phyloP scores from a whole-genome alignment of 2,888 invertebrate genomes.

The Drosophila mayaguana region DNA sequence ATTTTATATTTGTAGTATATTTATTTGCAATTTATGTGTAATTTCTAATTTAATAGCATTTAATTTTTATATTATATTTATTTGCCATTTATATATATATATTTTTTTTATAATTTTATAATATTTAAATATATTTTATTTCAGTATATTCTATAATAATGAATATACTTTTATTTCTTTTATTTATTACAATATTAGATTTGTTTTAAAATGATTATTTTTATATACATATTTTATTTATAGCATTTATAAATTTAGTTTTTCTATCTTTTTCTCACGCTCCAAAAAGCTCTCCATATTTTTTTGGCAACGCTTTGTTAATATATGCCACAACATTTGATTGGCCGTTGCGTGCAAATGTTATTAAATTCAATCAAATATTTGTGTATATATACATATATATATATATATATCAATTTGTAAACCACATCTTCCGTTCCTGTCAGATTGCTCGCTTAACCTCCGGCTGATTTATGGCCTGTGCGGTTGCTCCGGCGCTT shows the following conservation, averaged over 20 bases:
- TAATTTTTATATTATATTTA: too few species aligned
- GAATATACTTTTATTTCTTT: too few species aligned
- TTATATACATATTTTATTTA: too few species aligned
- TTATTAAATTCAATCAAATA: conserved; percentile 24
- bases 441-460: conserved; percentile 41
- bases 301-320: neutral
- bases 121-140: neutral
- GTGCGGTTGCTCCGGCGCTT: conserved; percentile 47
- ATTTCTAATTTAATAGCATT: too few species aligned
- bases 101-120: too few species aligned
- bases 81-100: too few species aligned
- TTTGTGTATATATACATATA: neutral
- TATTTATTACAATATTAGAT: too few species aligned
- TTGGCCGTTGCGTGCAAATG: conserved; percentile 1
- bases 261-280: conserved; percentile 1
- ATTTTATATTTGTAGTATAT: too few species aligned
- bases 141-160: too few species aligned
- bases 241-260: neutral
- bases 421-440: conserved; percentile 41
- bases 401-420: conserved; percentile 24
- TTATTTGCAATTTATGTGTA: too few species aligned
- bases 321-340: neutral
- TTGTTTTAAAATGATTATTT: too few species aligned
- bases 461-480: conserved; percentile 53
- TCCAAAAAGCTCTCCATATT: neutral